Base-by-base conservation (phyloP, 2,113 vertebrate species). In the Grantiella picta region DNA sequence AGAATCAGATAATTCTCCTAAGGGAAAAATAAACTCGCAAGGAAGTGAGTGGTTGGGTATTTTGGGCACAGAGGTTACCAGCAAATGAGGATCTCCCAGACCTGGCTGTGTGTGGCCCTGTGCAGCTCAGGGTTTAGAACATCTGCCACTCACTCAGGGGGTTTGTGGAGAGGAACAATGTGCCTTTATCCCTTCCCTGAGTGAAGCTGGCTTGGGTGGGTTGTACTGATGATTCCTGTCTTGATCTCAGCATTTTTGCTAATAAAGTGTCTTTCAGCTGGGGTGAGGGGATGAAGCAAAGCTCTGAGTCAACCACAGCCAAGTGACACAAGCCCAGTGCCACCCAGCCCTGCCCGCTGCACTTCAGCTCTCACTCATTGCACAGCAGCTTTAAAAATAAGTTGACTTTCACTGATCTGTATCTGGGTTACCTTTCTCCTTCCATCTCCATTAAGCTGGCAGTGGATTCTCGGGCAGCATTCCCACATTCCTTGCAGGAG, bases 11-110 rank as follows among this genome's bases (percentile, higher is more conserved):
- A 89, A 68, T 93, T 70, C 42, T 93, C 79, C 44, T 60, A 68
- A 83, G 82, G 68, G 85, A 49, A 93, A 96, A 94, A 81, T 63
- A 81, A 86, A 86, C 73, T 89, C 52, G 28, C 31, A 36, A 45
- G 56, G 71, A 71, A 86, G 47, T 49, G 78, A 90, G 79, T 42
- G 49, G 71, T 68, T 84, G 28, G 33, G 64, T 92, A 45, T 90
- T 93, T 96, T 92, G 81, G 57, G 72, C 83, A 64, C 42, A 61
- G 23, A 38, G 7, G 11, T 76, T 88, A 31, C 45, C 59, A 92
- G 52, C 44, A 63, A 95, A 71, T 12, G 49, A 44, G 68, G 86
- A 49, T 90, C 83, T 93, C 47, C 59, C 59, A 83, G 71, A 66
- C 6, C 19, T 80, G 63, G 38, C 79, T 88, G 59, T 31, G 44